phyloP scores from a whole-genome alignment of 2,797 vertebrate species.

The Rhinichthys osculus region DNA sequence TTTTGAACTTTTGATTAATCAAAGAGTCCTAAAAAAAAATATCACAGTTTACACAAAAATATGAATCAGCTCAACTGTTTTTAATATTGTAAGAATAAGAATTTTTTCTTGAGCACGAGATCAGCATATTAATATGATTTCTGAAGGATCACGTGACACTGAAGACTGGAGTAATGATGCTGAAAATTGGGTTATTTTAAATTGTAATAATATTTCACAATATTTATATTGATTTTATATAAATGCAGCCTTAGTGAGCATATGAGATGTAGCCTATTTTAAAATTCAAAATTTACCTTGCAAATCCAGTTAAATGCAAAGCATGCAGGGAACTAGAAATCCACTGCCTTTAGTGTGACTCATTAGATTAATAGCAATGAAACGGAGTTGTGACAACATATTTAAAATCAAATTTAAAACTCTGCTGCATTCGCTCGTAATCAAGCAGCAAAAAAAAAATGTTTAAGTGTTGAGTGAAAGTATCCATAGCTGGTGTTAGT shows the following conservation, averaged over 20 bases:
- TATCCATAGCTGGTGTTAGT: neutral
- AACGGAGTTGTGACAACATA: neutral
- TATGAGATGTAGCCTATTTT: too few relatives aligned
- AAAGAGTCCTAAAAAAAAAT: too few relatives aligned
- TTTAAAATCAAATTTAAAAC: neutral
- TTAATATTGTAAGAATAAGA: neutral
- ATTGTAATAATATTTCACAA: too few relatives aligned
- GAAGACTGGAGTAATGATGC: neutral
- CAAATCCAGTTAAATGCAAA: neutral
- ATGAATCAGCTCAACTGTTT: neutral
- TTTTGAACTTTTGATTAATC: neutral
- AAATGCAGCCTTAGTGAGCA: too few relatives aligned
- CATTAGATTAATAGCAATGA: neutral
- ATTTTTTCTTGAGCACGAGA: neutral
- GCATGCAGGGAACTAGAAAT: neutral
- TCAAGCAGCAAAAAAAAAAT: neutral
- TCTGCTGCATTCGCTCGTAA: neutral
- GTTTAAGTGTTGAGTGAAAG: neutral
- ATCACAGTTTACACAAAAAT: neutral
- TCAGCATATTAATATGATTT: neutral
- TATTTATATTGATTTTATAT: too few relatives aligned
- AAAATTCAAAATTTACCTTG: neutral
- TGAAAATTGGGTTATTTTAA: neutral
- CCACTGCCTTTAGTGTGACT: neutral
- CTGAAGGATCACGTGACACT: neutral